Evolutionary conservation across 2,113 vertebrate genomes (phyloP).

Genomic region (Saimiri boliviensis): DNA sequence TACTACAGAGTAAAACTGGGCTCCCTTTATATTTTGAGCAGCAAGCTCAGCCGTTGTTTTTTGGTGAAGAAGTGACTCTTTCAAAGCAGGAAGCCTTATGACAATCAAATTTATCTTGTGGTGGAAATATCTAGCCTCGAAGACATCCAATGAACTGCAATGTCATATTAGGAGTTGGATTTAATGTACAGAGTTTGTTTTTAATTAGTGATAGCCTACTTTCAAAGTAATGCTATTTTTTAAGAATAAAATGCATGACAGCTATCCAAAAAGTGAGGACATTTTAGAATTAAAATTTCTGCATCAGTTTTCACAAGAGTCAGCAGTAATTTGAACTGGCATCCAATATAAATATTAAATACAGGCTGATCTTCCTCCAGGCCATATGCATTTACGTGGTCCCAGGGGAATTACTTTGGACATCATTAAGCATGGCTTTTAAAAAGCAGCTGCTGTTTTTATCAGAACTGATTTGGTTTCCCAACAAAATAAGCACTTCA

Average conservation of each 20-base stretch:
- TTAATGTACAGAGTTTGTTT: not conserved
- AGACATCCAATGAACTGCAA: not conserved
- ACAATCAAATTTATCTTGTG: not conserved
- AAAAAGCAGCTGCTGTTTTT: conserved; percentile 54
- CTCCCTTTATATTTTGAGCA: not conserved
- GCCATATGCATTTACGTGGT: conserved; percentile 51
- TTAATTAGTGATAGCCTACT: conserved; percentile 71
- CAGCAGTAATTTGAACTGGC: conserved; percentile 65
- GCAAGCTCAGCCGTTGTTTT: not conserved
- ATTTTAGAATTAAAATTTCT: conserved; percentile 73
- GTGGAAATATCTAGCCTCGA: not conserved
- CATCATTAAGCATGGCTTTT: conserved; percentile 52
- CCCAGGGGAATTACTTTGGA: conserved; percentile 23
- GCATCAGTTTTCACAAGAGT: conserved; percentile 67
- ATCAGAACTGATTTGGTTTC: conserved; percentile 30
- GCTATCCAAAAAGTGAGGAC: conserved; percentile 76
- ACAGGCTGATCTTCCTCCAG: conserved; percentile 66
- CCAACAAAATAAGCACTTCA: conserved; percentile 41
- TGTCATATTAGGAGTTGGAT: not conserved
- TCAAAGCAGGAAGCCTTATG: not conserved
- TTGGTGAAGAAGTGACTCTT: not conserved
- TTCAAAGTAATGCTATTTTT: conserved; percentile 68
- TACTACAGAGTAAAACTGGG: not conserved
- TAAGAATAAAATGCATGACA: conserved; percentile 70
- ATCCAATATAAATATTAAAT: conserved; percentile 78